Evolutionary conservation across 2,888 invertebrate species (phyloP).

Genomic region (Euzetes globulus): DNA sequence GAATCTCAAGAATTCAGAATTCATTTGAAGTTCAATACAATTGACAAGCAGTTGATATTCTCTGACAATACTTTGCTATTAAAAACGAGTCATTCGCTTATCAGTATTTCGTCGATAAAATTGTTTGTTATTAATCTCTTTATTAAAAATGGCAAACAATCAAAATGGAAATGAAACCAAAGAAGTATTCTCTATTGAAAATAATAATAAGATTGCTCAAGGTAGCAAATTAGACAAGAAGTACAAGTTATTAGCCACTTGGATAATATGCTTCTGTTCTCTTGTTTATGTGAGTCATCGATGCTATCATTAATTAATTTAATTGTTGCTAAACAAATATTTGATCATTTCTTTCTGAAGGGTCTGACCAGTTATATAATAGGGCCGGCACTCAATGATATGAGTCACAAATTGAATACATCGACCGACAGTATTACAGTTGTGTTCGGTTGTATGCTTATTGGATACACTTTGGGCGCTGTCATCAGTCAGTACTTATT

Average conservation of each 20-base stretch:
- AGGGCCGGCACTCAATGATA: constrained; percentile 15
- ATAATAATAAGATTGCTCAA: background rate
- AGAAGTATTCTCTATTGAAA: background rate
- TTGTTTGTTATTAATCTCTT: background rate
- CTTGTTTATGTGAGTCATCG: background rate
- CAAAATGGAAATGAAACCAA: background rate
- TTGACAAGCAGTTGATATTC: too few species aligned
- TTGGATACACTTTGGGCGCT: constrained; percentile 5
- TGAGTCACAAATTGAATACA: background rate
- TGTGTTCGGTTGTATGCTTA: background rate
- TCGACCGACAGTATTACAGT: background rate
- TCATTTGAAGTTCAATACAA: too few species aligned
- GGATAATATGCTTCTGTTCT: background rate
- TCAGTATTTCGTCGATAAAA: too few species aligned
- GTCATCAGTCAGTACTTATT: constrained; percentile 13
- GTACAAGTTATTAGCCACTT: background rate
- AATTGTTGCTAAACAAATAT: background rate
- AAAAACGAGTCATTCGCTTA: too few species aligned
- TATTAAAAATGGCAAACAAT: constrained; percentile 1
- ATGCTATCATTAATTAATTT: background rate
- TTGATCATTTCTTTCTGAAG: background rate
- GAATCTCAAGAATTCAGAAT: too few species aligned
- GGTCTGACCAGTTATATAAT: constrained; percentile 15
- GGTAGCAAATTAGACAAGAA: background rate
- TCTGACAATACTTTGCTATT: too few species aligned